Conservation (phyloP, 1,140 invertebrate genomes). For the Aradophagus sp. region DNA sequence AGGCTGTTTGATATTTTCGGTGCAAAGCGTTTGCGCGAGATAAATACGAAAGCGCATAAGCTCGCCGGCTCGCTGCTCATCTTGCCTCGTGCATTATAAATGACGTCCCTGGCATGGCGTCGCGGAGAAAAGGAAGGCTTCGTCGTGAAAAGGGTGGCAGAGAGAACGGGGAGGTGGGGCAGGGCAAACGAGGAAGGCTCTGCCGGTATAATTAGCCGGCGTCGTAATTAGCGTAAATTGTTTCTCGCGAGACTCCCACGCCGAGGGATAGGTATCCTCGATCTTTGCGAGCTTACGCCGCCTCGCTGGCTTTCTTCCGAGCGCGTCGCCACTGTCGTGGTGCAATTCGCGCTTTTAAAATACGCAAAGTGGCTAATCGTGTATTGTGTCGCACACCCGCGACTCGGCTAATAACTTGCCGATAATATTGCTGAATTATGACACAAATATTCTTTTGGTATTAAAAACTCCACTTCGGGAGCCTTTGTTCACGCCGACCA, state of each 20-base stretch:
- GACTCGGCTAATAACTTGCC: slow-evolving; percentile 20
- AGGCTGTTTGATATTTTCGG: slow-evolving; percentile 28
- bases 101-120: slow-evolving; percentile 60
- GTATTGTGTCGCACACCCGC: slow-evolving; percentile 2
- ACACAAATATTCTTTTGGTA: too few relatives aligned
- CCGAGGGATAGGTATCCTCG: slow-evolving; percentile 37
- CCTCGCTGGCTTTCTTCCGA: slow-evolving; percentile 19
- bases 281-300: slow-evolving; percentile 46
- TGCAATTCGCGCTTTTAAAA: slow-evolving; percentile 31
- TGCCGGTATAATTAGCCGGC: slow-evolving; percentile 68
- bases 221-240: slow-evolving; percentile 75
- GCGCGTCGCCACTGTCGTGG: slow-evolving; percentile 10
- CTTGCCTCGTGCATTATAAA: slow-evolving; percentile 70
- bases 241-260: slow-evolving; percentile 63
- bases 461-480: too few relatives aligned
- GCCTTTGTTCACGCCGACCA: too few relatives aligned
- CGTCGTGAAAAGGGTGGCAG: slow-evolving; percentile 42
- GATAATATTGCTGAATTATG: slow-evolving; percentile 31
- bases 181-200: slow-evolving; percentile 43
- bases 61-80: slow-evolving; percentile 52
- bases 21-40: slow-evolving; percentile 22
- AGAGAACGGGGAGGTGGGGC: slow-evolving; percentile 26
- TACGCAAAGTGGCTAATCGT: slow-evolving; percentile 53
- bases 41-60: slow-evolving; percentile 51
- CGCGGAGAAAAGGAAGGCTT: slow-evolving; percentile 56